Conservation (phyloP, 2,113 vertebrate species). For the Ginglymostoma cirratum region DNA sequence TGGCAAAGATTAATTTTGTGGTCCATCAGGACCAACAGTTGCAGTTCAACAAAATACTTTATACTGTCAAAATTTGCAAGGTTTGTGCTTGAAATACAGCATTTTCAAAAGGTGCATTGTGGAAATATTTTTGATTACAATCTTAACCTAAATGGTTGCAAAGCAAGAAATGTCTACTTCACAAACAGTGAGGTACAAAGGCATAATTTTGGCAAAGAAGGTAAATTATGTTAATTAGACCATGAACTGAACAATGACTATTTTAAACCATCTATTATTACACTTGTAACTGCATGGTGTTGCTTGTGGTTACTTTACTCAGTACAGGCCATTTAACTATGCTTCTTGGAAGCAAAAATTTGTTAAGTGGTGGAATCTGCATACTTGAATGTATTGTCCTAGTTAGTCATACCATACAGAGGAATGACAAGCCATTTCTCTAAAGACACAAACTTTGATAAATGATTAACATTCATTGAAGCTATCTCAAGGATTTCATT, state of each 20-base stretch:
- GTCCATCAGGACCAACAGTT: not conserved
- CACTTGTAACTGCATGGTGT: not conserved
- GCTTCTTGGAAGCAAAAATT: not conserved
- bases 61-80: not conserved
- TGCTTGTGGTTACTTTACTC: not conserved
- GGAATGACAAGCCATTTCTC: not conserved
- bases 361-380: not conserved
- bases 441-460: not conserved
- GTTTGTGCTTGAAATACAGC: not conserved
- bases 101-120: not conserved
- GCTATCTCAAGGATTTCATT: not conserved
- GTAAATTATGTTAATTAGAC: not conserved
- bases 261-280: not conserved
- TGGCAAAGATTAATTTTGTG: not conserved
- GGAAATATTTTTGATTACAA: not conserved
- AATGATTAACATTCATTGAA: not conserved
- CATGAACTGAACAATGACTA: not conserved
- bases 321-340: not conserved
- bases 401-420: not conserved
- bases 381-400: not conserved
- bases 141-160: not conserved
- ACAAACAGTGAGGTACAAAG: not conserved
- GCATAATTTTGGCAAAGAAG: not conserved
- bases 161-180: not conserved
- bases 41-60: not conserved